A percentile compares a stretch with the other conserved stretches of the same genome.
These are phyloP conservation scores for Nebria salina DNA, from an alignment of 2,888 invertebrate genomes.

Conservation along the genomic window DNA sequence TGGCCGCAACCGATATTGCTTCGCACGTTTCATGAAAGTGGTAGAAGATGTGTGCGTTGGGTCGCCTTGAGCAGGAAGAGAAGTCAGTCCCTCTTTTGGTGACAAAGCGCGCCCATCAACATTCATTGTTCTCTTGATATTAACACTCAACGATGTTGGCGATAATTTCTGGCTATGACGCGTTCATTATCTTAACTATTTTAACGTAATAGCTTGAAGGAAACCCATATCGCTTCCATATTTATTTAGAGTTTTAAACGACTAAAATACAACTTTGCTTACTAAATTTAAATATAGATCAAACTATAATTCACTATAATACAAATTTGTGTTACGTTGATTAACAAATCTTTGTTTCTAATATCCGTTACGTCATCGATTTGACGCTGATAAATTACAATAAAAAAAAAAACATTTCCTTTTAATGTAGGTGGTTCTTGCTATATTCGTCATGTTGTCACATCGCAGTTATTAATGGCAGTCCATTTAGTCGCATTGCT, in stretches of 20 bases:
- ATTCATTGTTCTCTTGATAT: slow-evolving; percentile 49
- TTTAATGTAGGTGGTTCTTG: slow-evolving; percentile 63
- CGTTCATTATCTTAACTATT: slow-evolving; percentile 15
- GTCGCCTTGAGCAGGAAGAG: slow-evolving; percentile 2
- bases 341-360: not conserved
- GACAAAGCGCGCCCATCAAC: slow-evolving; percentile 40
- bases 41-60: slow-evolving; percentile 18
- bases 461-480: slow-evolving; percentile 60
- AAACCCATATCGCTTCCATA: too few species aligned
- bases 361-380: not conserved
- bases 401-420: not conserved
- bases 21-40: slow-evolving; percentile 40
- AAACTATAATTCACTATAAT: too few species aligned
- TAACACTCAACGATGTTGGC: slow-evolving; percentile 48
- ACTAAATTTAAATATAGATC: too few species aligned
- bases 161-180: slow-evolving; percentile 51
- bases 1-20: slow-evolving; percentile 58
- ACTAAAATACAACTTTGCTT: too few species aligned
- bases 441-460: slow-evolving; percentile 61
- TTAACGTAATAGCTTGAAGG: too few species aligned
- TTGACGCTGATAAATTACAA: not conserved
- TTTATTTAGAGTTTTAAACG: too few species aligned
- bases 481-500: slow-evolving; percentile 53
- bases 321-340: too few species aligned
- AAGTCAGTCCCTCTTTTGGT: slow-evolving; percentile 1